Evolutionary conservation across 2,888 invertebrate species (phyloP).

Genomic region (Matsumyia berberina): DNA sequence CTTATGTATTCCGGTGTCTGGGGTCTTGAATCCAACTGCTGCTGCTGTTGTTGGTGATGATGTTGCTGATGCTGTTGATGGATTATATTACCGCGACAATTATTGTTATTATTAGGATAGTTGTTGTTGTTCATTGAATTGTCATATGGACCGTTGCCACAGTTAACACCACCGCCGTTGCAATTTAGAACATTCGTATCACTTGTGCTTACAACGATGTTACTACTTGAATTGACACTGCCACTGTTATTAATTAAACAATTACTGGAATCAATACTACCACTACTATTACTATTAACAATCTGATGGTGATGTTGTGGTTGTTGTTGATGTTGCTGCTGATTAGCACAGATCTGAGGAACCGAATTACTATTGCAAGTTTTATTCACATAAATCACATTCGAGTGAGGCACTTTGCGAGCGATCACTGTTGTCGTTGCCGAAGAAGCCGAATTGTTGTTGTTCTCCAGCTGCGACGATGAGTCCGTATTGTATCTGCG

Average conservation of each 20-base stretch:
- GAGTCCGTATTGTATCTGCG: slow-evolving; percentile 68
- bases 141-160: slow-evolving; percentile 60
- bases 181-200: slow-evolving; percentile 69
- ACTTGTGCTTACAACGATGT: slow-evolving; percentile 75
- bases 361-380: slow-evolving; percentile 76
- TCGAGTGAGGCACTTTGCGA: slow-evolving; percentile 82
- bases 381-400: slow-evolving; percentile 83
- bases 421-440: slow-evolving; percentile 74
- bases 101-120: slow-evolving; percentile 48
- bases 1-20: slow-evolving; percentile 84
- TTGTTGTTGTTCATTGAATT: slow-evolving; percentile 61
- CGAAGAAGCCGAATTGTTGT: slow-evolving; percentile 41
- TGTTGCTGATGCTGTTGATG: slow-evolving; percentile 76
- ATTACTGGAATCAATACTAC: slow-evolving; percentile 57
- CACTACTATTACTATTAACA: slow-evolving; percentile 49
- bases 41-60: slow-evolving; percentile 60
- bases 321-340: slow-evolving; percentile 35
- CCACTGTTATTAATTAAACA: slow-evolving; percentile 73
- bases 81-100: slow-evolving; percentile 56
- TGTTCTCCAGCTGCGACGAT: slow-evolving; percentile 39
- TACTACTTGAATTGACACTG: slow-evolving; percentile 47
- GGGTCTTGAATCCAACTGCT: slow-evolving; percentile 82
- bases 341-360: slow-evolving; percentile 60
- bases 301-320: slow-evolving; percentile 56
- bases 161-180: slow-evolving; percentile 40